These are phyloP conservation scores for Plemyria rubiginata DNA, from an alignment of 2,888 invertebrate species.

Conservation along the genomic window DNA sequence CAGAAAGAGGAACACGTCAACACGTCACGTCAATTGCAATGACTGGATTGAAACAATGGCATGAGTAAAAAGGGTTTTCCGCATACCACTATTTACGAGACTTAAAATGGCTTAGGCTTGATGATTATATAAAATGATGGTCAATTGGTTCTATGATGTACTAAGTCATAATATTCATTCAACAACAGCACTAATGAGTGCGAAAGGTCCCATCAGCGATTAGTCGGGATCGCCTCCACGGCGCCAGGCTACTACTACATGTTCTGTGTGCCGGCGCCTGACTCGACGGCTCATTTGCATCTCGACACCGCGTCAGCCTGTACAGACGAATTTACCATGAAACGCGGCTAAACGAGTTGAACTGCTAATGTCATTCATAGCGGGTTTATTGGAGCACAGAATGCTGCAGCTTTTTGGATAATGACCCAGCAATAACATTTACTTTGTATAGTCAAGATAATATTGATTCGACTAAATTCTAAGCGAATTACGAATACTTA, in stretches of 20 bases:
- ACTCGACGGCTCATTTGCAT: slow-evolving; percentile 47
- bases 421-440: background rate
- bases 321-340: slow-evolving; percentile 38
- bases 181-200: slow-evolving; percentile 31
- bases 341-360: slow-evolving; percentile 37
- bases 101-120: no score
- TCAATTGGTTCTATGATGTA: background rate
- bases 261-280: slow-evolving; percentile 41
- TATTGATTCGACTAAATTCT: background rate
- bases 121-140: background rate
- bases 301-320: slow-evolving; percentile 39
- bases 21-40: no score
- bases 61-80: no score
- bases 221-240: slow-evolving; percentile 56
- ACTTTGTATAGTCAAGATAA: background rate
- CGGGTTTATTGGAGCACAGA: slow-evolving; percentile 28
- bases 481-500: no score
- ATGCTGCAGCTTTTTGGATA: slow-evolving; percentile 11
- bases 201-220: slow-evolving; percentile 48
- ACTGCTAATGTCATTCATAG: slow-evolving; percentile 31
- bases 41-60: no score
- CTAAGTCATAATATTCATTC: slow-evolving; percentile 7
- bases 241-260: slow-evolving; percentile 42
- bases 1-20: no score
- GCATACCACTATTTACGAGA: no score